A percentile compares a stretch with the other conserved stretches of the same genome.
phyloP scores from a whole-genome alignment of 2,888 invertebrate genomes.

The Encarsia formosa region DNA sequence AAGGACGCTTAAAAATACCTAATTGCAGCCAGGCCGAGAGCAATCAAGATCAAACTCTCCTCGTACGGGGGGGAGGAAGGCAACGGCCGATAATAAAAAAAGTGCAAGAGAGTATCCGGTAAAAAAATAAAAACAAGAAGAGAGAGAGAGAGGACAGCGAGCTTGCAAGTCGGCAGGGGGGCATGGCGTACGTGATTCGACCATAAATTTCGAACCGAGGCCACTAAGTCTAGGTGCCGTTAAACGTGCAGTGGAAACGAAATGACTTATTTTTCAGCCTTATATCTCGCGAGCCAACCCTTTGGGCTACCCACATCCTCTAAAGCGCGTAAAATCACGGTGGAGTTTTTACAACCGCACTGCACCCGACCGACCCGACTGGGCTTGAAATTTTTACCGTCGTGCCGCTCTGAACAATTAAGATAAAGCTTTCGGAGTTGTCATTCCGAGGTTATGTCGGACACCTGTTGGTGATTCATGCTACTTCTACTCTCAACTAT shows the following conservation, averaged over 20 bases:
- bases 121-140: not conserved
- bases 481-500: too few relatives aligned
- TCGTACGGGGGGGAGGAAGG: too few relatives aligned
- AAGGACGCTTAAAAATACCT: too few relatives aligned
- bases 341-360: slow-evolving; percentile 11
- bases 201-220: slow-evolving; percentile 26
- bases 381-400: slow-evolving; percentile 23
- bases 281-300: not conserved
- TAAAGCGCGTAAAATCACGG: slow-evolving; percentile 25
- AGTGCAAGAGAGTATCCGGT: slow-evolving; percentile 5
- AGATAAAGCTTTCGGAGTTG: too few relatives aligned
- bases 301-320: not conserved
- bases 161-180: slow-evolving; percentile 3
- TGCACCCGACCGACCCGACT: slow-evolving; percentile 18
- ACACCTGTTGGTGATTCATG: too few relatives aligned
- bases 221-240: slow-evolving; percentile 22
- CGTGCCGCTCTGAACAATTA: not conserved
- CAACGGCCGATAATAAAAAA: slow-evolving; percentile 22
- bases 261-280: slow-evolving; percentile 23
- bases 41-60: too few relatives aligned
- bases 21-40: too few relatives aligned
- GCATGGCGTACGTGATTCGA: slow-evolving; percentile 26
- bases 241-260: slow-evolving; percentile 29
- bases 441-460: too few relatives aligned
- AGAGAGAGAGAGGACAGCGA: not conserved